Base-by-base conservation (phyloP, 2,797 vertebrate genomes). In the Periparus ater region DNA sequence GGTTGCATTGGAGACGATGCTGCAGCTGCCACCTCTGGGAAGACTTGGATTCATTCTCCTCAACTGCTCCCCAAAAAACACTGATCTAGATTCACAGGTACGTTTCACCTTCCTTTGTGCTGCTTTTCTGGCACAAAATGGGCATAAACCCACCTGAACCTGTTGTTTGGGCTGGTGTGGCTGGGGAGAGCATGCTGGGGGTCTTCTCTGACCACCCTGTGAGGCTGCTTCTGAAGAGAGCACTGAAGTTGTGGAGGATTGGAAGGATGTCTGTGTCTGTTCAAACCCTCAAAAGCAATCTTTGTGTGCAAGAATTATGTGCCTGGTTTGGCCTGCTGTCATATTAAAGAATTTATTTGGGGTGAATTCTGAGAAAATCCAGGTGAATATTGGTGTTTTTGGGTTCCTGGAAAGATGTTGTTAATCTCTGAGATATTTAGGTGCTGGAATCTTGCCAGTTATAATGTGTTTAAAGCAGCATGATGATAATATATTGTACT, bases 21-120 rank as follows among this genome's bases (percentile, higher is more conserved):
- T n/a, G 85, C 83, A 67, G 51, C 82, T 89, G 50, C 60, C 21
- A 9, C 70, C 57, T 76, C 66, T 88, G 73, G 74, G 77, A 94
- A 93, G 85, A 89, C 38, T 17, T 83, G 95, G 78, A 91, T 94
- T 90, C 58, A 53, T 88, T 54, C 27, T 91, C 73, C 34, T 73
- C 40, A 67, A 36, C 42, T 8, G 26, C 40, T 93, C 19, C 73
- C 79, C 44, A 5, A 27, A 65, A 77, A 53, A 3, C 1, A 4
- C 15, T 77, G 62, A 36, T 40, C 57, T 76, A 27, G 66, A 53
- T 71, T 85, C 83, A 40, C 85, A 94, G 95, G 92, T 95, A 95
- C 0, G 93, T 94, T 67, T 19, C 27, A 30, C 44, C 50, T 93
- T 36, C 1, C 6, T 79, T 88, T 36, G 26, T 76, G 55, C 80